Conservation (phyloP, 2,797 vertebrate species). For the Xiphophorus birchmanni region DNA sequence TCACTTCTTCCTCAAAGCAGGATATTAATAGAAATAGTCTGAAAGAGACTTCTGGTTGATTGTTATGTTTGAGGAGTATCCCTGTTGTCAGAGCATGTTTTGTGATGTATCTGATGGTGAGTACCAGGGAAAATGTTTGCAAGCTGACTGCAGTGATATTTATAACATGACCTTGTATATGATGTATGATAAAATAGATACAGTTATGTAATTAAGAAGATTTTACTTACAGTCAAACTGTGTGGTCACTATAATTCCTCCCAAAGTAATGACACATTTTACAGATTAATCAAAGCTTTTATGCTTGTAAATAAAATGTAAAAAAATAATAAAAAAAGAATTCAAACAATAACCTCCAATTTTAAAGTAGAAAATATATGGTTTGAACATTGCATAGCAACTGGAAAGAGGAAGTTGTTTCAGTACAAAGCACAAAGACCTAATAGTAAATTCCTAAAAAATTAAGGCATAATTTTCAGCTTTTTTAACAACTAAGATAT, state of each 20-base stretch:
- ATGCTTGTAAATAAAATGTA: conserved; percentile 19
- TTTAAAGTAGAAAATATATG: conserved; percentile 14
- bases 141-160: neutral
- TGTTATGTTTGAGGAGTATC: neutral
- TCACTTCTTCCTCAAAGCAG: conserved; percentile 42
- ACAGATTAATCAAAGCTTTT: conserved; percentile 2
- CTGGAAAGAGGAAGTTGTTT: conserved; percentile 11
- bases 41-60: conserved; percentile 31
- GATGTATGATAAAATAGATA: neutral
- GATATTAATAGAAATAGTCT: conserved; percentile 56
- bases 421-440: neutral
- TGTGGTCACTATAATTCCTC: conserved; percentile 2
- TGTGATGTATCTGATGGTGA: neutral
- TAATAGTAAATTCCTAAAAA: neutral
- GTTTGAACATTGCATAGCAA: conserved; percentile 26
- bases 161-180: neutral
- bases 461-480: neutral
- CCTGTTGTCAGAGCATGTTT: conserved; percentile 14
- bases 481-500: neutral
- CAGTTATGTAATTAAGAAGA: conserved; percentile 1
- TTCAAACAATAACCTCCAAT: conserved; percentile 15
- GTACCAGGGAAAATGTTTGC: neutral
- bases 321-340: conserved; percentile 2
- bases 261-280: conserved; percentile 18
- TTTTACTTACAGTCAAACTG: neutral